phyloP scores from a whole-genome alignment of 92 coral and sea anemone species.

The Epizoanthus stellaris region DNA sequence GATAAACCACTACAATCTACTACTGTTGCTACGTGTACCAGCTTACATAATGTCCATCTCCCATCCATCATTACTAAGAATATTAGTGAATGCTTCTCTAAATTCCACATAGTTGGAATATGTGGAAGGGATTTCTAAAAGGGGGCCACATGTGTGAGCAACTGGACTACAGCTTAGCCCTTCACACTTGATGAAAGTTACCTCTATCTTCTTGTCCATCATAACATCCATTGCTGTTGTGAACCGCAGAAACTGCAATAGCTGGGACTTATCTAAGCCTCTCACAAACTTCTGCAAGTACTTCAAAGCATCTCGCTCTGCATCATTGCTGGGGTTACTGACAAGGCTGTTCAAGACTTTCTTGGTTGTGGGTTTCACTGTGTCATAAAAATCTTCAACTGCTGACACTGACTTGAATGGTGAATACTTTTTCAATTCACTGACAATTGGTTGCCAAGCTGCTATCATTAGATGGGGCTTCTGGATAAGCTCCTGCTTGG shows the following conservation, averaged over 20 bases:
- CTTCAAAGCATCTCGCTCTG: slow-evolving; percentile 33
- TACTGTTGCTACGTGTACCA: no score
- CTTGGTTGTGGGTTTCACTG: slow-evolving; percentile 14
- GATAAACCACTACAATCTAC: no score
- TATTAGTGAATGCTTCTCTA: slow-evolving; percentile 30
- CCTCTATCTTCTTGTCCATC: slow-evolving; percentile 8
- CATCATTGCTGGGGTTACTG: slow-evolving; percentile 22
- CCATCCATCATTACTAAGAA: slow-evolving; percentile 19
- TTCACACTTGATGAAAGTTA: slow-evolving; percentile 33
- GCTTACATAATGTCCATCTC: neutral
- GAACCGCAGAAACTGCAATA: slow-evolving; percentile 33
- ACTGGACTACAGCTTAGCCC: slow-evolving; percentile 41
- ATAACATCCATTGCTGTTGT: slow-evolving; percentile 24
- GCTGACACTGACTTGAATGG: slow-evolving; percentile 23
- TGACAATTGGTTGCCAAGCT: slow-evolving; percentile 58
- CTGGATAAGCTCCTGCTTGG: slow-evolving; percentile 66
- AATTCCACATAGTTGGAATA: slow-evolving; percentile 39
- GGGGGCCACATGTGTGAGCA: slow-evolving; percentile 49
- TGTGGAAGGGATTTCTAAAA: slow-evolving; percentile 25
- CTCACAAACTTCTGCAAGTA: slow-evolving; percentile 22
- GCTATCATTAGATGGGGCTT: slow-evolving; percentile 66
- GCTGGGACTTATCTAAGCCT: slow-evolving; percentile 11
- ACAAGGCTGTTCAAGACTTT: slow-evolving; percentile 19
- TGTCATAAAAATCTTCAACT: slow-evolving; percentile 31
- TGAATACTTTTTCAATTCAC: neutral